Evolutionary conservation across 2,113 vertebrate species (phyloP).

Genomic region (Choloepus hoffmanni): DNA sequence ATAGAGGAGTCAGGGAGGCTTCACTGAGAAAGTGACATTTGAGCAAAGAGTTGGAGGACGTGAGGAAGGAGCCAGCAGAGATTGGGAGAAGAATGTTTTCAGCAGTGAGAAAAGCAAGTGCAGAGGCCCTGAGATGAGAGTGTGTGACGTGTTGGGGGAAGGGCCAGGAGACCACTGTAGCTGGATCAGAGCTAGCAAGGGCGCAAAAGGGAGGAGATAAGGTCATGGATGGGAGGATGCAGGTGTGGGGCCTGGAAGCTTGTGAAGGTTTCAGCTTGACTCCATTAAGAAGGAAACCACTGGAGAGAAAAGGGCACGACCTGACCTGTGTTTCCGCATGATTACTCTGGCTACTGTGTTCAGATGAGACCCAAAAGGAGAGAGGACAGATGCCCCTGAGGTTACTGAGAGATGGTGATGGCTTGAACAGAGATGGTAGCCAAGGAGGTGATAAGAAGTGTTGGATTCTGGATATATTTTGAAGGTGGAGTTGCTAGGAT

Average conservation of each 20-base stretch:
- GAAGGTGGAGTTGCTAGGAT: not conserved
- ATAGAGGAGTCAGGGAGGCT: not conserved
- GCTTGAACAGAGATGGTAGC: not conserved
- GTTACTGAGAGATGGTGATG: not conserved
- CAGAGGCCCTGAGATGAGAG: not conserved
- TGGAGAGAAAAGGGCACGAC: not conserved
- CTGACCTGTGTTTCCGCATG: not conserved
- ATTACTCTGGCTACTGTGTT: not conserved
- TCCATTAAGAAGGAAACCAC: not conserved
- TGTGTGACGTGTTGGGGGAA: not conserved
- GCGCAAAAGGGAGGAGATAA: fast-evolving
- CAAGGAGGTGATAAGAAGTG: not conserved
- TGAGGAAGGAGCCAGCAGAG: not conserved
- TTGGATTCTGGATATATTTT: not conserved
- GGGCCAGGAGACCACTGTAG: not conserved
- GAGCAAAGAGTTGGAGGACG: not conserved
- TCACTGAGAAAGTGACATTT: not conserved
- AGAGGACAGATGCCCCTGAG: not conserved
- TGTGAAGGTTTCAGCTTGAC: not conserved
- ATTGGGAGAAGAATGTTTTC: not conserved
- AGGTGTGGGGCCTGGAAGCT: no score
- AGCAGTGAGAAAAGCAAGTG: not conserved
- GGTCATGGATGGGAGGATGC: no score
- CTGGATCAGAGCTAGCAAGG: not conserved
- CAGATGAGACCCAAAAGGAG: not conserved